Percentiles rank a stretch among this genome's conserved stretches.
Evolutionary conservation across 2,797 vertebrate species (phyloP).

Genomic region (Tokudaia tokunoshimensis): DNA sequence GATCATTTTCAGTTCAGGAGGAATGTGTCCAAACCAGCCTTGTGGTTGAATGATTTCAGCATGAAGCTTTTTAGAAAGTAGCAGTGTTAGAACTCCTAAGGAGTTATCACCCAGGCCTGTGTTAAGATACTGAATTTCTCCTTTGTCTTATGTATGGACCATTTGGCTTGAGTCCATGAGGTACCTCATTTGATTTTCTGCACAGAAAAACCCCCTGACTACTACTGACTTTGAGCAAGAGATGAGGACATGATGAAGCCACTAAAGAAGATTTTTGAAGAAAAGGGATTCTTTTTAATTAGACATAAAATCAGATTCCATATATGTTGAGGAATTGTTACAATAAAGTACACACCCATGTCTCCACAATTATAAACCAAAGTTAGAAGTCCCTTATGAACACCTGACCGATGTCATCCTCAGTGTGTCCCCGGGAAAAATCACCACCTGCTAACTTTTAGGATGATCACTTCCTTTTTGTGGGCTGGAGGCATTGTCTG

Average conservation of each 20-base stretch:
- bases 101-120: not conserved
- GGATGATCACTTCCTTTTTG: not conserved
- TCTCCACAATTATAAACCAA: not conserved
- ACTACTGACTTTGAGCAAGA: not conserved
- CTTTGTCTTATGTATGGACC: slow-evolving; percentile 15
- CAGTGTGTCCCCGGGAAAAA: not conserved
- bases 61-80: slow-evolving; percentile 68
- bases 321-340: slow-evolving; percentile 4
- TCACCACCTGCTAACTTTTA: slow-evolving; percentile 20
- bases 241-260: not conserved
- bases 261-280: slow-evolving; percentile 30
- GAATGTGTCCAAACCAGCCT: slow-evolving; percentile 75
- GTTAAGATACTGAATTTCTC: not conserved
- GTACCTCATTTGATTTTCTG: slow-evolving; percentile 22
- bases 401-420: not conserved
- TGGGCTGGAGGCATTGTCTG: not conserved
- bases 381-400: not conserved
- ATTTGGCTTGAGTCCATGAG: not conserved
- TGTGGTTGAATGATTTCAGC: slow-evolving; percentile 24
- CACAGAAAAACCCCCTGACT: not conserved
- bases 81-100: slow-evolving; percentile 1
- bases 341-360: not conserved
- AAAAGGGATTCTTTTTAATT: not conserved
- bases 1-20: slow-evolving; percentile 71
- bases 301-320: not conserved